Percentiles rank a stretch among this genome's conserved stretches.
Evolutionary conservation across 2,113 vertebrate species (phyloP).

Genomic region (Pongo pygmaeus): DNA sequence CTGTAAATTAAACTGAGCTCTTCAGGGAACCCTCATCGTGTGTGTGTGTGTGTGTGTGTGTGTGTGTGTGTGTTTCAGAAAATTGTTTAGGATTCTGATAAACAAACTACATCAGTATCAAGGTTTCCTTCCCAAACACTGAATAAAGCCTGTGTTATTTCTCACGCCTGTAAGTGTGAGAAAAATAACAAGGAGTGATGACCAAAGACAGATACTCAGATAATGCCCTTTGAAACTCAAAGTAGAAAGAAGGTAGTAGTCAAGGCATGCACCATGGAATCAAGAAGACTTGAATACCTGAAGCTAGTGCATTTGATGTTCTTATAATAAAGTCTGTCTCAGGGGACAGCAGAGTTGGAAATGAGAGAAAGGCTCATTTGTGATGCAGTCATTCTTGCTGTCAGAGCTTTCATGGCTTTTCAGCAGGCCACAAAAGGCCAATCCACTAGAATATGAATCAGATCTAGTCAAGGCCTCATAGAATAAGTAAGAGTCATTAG

Average conservation of each 20-base stretch:
- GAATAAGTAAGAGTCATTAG: conserved; percentile 67
- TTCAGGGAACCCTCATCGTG: neutral
- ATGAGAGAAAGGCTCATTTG: conserved; percentile 70
- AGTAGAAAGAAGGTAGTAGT: neutral
- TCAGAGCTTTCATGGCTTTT: conserved; percentile 74
- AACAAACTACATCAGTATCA: neutral
- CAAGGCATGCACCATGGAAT: neutral
- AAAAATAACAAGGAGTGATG: neutral
- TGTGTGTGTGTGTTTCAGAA: neutral
- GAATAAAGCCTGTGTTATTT: neutral
- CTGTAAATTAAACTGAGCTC: neutral
- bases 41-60: too few relatives aligned
- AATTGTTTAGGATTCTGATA: neutral
- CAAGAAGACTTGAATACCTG: conserved; percentile 38
- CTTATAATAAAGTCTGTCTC: conserved; percentile 72
- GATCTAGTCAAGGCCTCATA: conserved; percentile 51
- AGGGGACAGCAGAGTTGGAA: conserved; percentile 59
- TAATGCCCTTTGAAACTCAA: neutral
- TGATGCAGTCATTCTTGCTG: conserved; percentile 76
- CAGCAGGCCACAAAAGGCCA: conserved; percentile 76
- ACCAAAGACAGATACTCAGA: neutral
- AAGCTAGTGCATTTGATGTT: conserved; percentile 69
- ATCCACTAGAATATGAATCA: conserved; percentile 78
- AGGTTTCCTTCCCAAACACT: neutral
- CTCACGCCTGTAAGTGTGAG: neutral